These are phyloP conservation scores for Lagorchestes hirsutus DNA, from an alignment of 2,797 vertebrate genomes.

Conservation along the genomic window DNA sequence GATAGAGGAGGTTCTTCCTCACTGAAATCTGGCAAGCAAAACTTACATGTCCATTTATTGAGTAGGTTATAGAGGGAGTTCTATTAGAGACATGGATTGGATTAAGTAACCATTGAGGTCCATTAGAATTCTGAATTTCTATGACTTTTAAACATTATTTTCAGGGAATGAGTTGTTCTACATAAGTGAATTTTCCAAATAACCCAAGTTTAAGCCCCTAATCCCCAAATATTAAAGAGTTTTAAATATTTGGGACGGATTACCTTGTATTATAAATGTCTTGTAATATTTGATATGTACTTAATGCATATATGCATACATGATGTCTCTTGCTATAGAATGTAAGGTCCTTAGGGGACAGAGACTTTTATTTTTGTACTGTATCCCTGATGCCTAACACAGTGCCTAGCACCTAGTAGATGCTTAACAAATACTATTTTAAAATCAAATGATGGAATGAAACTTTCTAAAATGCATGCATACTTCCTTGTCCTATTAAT, in stretches of 20 bases:
- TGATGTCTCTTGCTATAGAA: background rate
- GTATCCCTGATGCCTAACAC: background rate
- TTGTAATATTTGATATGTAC: background rate
- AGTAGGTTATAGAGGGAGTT: background rate
- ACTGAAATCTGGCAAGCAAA: background rate
- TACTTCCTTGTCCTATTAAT: slow-evolving; percentile 20
- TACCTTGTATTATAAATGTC: background rate
- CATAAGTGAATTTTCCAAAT: background rate
- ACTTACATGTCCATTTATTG: background rate
- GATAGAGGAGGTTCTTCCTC: background rate
- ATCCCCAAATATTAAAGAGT: slow-evolving; percentile 33
- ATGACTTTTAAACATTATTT: background rate
- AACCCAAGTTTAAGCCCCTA: slow-evolving; percentile 21
- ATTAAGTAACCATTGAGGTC: slow-evolving; percentile 6
- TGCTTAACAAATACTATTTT: background rate
- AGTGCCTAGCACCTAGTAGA: background rate
- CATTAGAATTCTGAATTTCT: slow-evolving; percentile 14
- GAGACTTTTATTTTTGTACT: background rate
- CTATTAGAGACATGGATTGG: background rate
- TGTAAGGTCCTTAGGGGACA: background rate
- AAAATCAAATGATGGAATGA: background rate
- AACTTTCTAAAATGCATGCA: background rate
- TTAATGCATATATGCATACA: background rate
- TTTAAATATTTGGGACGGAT: slow-evolving; percentile 27
- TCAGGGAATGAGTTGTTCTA: slow-evolving; percentile 14